Evolutionary conservation across 2,797 vertebrate species (phyloP).

Genomic region (Bovichtus diacanthus): DNA sequence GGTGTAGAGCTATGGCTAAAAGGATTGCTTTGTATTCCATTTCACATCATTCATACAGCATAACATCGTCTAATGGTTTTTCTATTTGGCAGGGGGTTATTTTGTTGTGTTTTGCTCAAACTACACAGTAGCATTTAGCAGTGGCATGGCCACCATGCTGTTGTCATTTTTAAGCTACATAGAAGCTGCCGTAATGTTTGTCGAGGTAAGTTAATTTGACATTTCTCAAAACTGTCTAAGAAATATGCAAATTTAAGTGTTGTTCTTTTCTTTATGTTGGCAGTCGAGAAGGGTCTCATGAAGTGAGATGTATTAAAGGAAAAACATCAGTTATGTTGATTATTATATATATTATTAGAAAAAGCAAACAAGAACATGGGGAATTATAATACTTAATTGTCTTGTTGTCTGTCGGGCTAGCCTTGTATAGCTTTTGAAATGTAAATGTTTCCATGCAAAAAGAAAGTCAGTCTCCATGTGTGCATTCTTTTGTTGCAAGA

Average conservation of each 20-base stretch:
- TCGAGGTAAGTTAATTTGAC: background rate
- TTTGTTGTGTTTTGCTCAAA: background rate
- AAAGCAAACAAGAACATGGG: background rate
- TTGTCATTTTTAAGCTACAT: background rate
- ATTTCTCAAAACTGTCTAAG: background rate
- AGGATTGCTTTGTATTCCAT: background rate
- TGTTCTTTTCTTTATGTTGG: background rate
- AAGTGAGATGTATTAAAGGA: background rate
- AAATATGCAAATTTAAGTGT: background rate
- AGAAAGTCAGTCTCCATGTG: background rate
- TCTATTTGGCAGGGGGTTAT: background rate
- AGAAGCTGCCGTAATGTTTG: background rate
- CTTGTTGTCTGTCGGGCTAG: background rate
- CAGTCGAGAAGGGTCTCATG: background rate
- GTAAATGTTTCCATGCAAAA: background rate
- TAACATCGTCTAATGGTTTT: background rate
- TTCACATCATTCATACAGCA: too few relatives aligned
- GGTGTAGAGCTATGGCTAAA: background rate
- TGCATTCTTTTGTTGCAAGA: background rate
- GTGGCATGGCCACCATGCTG: background rate
- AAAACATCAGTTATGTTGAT: background rate
- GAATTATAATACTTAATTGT: background rate
- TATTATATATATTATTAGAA: too few relatives aligned
- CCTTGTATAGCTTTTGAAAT: constrained; percentile 4
- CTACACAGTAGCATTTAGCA: background rate